Conservation (phyloP, 1,140 invertebrate genomes). For the Lordiphosa stackelbergi region DNA sequence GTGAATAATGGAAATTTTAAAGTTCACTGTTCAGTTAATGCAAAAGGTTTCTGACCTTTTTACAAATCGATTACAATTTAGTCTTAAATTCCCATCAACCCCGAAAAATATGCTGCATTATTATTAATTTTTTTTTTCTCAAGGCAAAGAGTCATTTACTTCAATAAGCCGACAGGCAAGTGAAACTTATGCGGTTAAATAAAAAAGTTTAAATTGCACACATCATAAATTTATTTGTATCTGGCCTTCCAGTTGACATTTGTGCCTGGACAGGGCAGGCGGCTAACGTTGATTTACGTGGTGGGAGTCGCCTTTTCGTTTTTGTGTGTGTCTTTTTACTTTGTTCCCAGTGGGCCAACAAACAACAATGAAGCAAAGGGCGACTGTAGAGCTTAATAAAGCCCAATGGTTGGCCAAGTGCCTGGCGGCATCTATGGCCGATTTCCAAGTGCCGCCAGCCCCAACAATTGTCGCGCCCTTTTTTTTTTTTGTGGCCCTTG, state of each 20-base stretch:
- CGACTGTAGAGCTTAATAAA: slow-evolving; percentile 34
- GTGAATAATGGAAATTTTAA: too few relatives aligned
- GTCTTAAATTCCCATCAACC: neutral
- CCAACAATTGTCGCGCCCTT: slow-evolving; percentile 20
- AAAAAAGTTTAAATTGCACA: slow-evolving; percentile 70
- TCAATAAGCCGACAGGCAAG: slow-evolving; percentile 23
- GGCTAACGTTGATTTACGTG: slow-evolving; percentile 67
- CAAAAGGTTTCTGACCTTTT: too few relatives aligned
- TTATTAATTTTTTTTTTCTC: slow-evolving; percentile 2
- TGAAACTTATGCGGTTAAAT: slow-evolving; percentile 49
- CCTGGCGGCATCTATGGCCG: slow-evolving; percentile 12
- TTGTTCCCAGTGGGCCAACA: slow-evolving; percentile 60
- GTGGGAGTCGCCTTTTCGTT: slow-evolving; percentile 21
- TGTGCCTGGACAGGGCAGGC: slow-evolving; percentile 33
- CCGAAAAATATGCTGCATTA: neutral
- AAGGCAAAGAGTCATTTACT: slow-evolving; percentile 15
- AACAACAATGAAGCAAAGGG: slow-evolving; percentile 56
- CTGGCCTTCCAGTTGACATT: slow-evolving; percentile 32
- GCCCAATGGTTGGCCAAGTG: slow-evolving; percentile 24
- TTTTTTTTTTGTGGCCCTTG: slow-evolving; percentile 4
- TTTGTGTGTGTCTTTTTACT: slow-evolving; percentile 2
- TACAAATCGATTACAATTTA: too few relatives aligned
- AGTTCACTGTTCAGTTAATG: too few relatives aligned
- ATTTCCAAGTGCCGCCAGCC: slow-evolving; percentile 8
- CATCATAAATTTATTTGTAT: slow-evolving; percentile 65